These are phyloP conservation scores for Drosophila tristis DNA, from an alignment of 1,140 invertebrate genomes.

Conservation along the genomic window DNA sequence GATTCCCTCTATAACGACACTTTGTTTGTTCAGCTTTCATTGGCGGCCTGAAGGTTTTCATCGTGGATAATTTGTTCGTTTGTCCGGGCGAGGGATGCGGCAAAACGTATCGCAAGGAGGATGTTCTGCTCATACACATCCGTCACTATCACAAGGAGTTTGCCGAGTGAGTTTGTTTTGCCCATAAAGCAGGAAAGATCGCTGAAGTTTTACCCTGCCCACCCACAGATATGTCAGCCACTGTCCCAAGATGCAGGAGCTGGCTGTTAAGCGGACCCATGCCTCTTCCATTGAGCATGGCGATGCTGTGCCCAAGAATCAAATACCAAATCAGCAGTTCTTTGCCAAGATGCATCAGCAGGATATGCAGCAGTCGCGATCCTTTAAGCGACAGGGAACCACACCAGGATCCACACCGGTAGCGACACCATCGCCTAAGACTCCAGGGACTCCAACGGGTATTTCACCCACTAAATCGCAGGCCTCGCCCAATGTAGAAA, in stretches of 20 bases:
- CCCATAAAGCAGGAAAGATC: not conserved
- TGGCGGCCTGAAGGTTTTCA: slow-evolving; percentile 88
- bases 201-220: not conserved
- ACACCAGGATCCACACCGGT: slow-evolving; percentile 4
- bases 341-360: slow-evolving; percentile 81
- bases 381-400: slow-evolving; percentile 45
- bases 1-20: not conserved
- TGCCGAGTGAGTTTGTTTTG: slow-evolving; percentile 84
- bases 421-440: slow-evolving; percentile 33
- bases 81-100: slow-evolving; percentile 93
- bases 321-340: slow-evolving; percentile 83
- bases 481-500: slow-evolving; percentile 19
- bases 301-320: slow-evolving; percentile 85
- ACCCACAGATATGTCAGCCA: slow-evolving; percentile 87
- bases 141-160: slow-evolving; percentile 95
- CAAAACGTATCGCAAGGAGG: slow-evolving; percentile 95
- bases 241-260: slow-evolving; percentile 93
- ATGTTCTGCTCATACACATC: slow-evolving; percentile 94
- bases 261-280: slow-evolving; percentile 91
- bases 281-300: slow-evolving; percentile 85
- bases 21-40: slow-evolving; percentile 86
- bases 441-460: slow-evolving; percentile 17
- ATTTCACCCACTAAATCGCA: slow-evolving; percentile 36
- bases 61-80: slow-evolving; percentile 89
- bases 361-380: slow-evolving; percentile 72